A percentile compares a stretch with the other conserved stretches of the same genome.
Conservation (phyloP, 2,797 vertebrate genomes). For the Numenius phaeopus region DNA sequence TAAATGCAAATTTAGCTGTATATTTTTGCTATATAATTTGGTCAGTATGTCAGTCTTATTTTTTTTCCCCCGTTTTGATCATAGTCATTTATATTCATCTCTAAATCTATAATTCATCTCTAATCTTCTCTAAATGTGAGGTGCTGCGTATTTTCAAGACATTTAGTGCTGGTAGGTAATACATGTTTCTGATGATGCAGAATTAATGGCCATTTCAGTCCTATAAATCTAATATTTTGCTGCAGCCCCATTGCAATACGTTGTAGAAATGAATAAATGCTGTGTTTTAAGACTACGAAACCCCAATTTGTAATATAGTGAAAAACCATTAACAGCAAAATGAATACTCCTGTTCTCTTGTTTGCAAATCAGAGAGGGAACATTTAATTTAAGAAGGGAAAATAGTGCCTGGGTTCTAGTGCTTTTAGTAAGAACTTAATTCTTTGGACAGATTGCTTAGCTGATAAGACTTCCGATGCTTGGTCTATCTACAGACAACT, state of each 20-base stretch:
- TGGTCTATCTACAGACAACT: slow-evolving; percentile 14
- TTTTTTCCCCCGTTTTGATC: not conserved
- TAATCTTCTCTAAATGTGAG: not conserved
- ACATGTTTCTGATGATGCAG: not conserved
- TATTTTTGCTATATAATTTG: too few species aligned
- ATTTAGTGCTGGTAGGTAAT: not conserved
- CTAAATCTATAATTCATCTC: too few species aligned
- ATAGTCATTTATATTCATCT: not conserved
- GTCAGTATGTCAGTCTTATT: not conserved
- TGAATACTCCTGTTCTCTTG: not conserved
- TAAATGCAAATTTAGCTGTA: not conserved
- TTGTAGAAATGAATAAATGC: not conserved
- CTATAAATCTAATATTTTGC: not conserved
- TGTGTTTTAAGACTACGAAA: not conserved
- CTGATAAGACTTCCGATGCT: not conserved
- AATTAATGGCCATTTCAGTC: not conserved
- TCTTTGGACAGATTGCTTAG: not conserved
- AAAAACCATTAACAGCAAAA: not conserved
- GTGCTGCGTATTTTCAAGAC: not conserved
- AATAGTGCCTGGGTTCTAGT: not conserved
- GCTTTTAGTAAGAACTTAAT: not conserved
- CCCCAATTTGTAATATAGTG: not conserved
- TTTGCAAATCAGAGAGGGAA: not conserved
- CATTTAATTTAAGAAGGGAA: not conserved
- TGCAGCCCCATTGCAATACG: not conserved